Conservation (phyloP, 2,888 invertebrate genomes). For the Pasiphila rectangulata region DNA sequence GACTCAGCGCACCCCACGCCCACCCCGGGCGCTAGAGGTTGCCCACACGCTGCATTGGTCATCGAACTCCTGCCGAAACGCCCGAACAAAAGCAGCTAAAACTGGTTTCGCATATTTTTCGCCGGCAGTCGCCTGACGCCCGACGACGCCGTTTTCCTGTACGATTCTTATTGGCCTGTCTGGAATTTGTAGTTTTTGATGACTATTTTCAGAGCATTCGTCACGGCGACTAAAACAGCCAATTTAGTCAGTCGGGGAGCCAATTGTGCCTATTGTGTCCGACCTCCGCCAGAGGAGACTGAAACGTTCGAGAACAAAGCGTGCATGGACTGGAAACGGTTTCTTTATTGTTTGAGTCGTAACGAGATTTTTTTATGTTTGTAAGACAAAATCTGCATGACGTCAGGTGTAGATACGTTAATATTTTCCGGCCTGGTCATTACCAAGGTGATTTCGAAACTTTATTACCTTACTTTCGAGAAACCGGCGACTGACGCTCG, state of each 20-base stretch:
- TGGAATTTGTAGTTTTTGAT: slow-evolving; percentile 37
- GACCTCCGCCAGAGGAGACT: slow-evolving; percentile 18
- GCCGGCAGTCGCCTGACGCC: slow-evolving; percentile 47
- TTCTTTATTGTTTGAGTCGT: slow-evolving; percentile 36
- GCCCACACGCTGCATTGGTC: slow-evolving; percentile 68
- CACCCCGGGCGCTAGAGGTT: slow-evolving; percentile 14
- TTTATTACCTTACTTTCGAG: slow-evolving; percentile 54
- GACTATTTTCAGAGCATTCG: slow-evolving; percentile 42
- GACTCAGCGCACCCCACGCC: slow-evolving; percentile 60
- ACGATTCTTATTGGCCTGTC: slow-evolving; percentile 46
- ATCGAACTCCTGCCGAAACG: slow-evolving; percentile 71
- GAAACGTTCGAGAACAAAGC: slow-evolving; percentile 38
- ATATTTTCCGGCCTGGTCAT: slow-evolving; percentile 50
- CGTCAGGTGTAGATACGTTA: slow-evolving; percentile 42
- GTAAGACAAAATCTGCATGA: slow-evolving; percentile 47
- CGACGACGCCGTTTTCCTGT: slow-evolving; percentile 57
- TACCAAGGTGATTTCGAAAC: slow-evolving; percentile 56
- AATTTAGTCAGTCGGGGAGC: slow-evolving; percentile 17
- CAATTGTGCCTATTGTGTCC: slow-evolving; percentile 24
- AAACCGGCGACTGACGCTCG: slow-evolving; percentile 29
- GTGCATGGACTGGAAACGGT: slow-evolving; percentile 29
- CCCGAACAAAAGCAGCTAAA: slow-evolving; percentile 71
- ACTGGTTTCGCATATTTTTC: slow-evolving; percentile 73
- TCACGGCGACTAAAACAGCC: slow-evolving; percentile 26
- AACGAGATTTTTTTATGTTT: slow-evolving; percentile 40